These are phyloP conservation scores for Stegastes partitus DNA, from an alignment of 2,113 vertebrate genomes.

Conservation along the genomic window DNA sequence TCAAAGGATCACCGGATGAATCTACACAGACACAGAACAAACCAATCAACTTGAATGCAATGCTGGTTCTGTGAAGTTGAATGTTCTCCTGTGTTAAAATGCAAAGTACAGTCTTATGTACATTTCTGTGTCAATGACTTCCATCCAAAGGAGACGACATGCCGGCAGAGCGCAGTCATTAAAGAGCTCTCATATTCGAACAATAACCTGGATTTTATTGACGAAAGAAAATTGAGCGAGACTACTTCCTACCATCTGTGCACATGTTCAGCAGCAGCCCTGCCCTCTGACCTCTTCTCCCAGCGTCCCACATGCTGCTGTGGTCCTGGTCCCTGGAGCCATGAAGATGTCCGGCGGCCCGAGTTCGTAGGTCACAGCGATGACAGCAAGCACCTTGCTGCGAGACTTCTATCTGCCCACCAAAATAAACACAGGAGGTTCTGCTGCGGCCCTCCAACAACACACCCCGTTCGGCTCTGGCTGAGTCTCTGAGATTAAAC, in stretches of 20 bases:
- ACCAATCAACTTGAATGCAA: too few species aligned
- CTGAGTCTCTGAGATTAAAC: constrained; percentile 74
- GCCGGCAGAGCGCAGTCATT: too few species aligned
- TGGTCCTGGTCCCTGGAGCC: constrained; percentile 65
- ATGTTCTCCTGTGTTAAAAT: too few species aligned
- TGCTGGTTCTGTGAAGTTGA: too few species aligned
- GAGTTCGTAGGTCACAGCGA: constrained; percentile 81
- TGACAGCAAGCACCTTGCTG: constrained; percentile 87
- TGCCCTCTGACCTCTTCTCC: constrained; percentile 75
- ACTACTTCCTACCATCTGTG: constrained; percentile 67
- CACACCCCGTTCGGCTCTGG: constrained; percentile 58
- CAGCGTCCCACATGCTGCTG: constrained; percentile 70
- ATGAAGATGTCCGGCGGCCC: constrained; percentile 64
- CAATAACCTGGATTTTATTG: too few species aligned
- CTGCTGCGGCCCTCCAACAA: constrained; percentile 55
- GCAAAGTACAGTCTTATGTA: too few species aligned
- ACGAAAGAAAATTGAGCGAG: constrained; percentile 18
- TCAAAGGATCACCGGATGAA: too few species aligned
- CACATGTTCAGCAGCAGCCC: constrained; percentile 63
- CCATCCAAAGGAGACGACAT: too few species aligned
- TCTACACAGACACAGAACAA: too few species aligned
- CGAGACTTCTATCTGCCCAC: constrained; percentile 76
- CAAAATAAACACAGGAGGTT: constrained; percentile 82
- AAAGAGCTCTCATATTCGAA: too few species aligned
- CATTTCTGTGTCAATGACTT: too few species aligned